These are phyloP conservation scores for Gracilinanus agilis DNA, from an alignment of 2,113 vertebrate genomes.

Conservation along the genomic window DNA sequence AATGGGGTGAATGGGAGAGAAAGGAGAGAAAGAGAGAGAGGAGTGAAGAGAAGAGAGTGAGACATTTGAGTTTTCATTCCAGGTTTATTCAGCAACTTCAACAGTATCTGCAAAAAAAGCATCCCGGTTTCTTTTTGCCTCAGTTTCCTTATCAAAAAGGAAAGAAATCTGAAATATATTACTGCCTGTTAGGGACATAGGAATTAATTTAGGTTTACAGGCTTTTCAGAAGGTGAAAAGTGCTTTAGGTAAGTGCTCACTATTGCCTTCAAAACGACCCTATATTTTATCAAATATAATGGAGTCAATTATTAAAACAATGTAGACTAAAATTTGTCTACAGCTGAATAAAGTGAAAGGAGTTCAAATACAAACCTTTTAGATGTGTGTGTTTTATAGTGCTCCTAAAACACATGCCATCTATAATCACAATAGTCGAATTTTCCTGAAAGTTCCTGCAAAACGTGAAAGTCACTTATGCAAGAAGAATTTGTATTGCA, in stretches of 20 bases:
- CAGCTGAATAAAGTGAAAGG: conserved; percentile 80
- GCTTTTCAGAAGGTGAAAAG: conserved; percentile 61
- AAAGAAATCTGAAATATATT: conserved; percentile 36
- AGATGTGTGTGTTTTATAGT: conserved; percentile 79
- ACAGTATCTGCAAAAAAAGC: not conserved
- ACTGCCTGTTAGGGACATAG: conserved; percentile 34
- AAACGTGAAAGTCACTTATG: conserved; percentile 83
- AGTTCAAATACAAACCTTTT: conserved; percentile 79
- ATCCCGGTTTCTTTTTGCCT: conserved; percentile 27
- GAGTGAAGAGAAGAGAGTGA: not conserved
- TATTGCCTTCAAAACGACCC: conserved; percentile 76
- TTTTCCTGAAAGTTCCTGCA: conserved; percentile 81
- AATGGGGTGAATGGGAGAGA: not conserved
- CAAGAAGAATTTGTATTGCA: conserved; percentile 82
- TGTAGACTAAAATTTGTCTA: conserved; percentile 79
- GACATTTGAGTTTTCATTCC: not conserved
- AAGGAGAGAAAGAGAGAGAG: not conserved
- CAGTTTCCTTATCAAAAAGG: conserved; percentile 63
- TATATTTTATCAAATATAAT: conserved; percentile 82
- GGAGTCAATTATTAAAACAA: conserved; percentile 81
- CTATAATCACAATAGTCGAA: conserved; percentile 81
- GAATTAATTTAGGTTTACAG: conserved; percentile 74
- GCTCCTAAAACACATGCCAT: conserved; percentile 80
- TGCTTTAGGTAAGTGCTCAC: conserved; percentile 75
- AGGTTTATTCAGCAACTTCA: not conserved